These are phyloP conservation scores for Ornithorhynchus anatinus DNA, from an alignment of 2,113 vertebrate species.

Conservation along the genomic window DNA sequence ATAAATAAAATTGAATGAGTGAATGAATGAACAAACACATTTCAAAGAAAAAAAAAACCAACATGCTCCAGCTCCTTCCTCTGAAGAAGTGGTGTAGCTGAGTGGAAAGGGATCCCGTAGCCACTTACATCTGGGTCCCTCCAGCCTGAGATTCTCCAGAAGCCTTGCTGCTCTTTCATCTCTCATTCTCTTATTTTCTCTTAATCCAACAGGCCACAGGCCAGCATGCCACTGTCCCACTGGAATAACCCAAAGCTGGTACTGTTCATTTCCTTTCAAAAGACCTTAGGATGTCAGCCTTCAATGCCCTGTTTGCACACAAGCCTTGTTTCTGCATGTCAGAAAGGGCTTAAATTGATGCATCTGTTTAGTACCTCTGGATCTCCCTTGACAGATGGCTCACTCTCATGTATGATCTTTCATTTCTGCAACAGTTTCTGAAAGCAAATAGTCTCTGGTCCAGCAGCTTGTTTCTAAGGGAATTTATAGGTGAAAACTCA, in stretches of 20 bases:
- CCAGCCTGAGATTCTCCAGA: no score
- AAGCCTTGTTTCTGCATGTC: slow-evolving; percentile 54
- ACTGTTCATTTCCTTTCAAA: slow-evolving; percentile 22
- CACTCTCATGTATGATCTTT: slow-evolving; percentile 54
- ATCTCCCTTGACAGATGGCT: slow-evolving; percentile 68
- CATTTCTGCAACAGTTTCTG: slow-evolving; percentile 60
- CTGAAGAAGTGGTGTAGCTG: no score
- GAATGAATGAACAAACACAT: no score
- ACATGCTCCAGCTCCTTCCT: no score
- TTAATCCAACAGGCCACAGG: no score
- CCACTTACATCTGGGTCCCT: no score
- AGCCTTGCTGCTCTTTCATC: no score
- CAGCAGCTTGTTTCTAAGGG: slow-evolving; percentile 14
- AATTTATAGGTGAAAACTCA: slow-evolving; percentile 3
- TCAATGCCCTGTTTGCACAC: slow-evolving; percentile 54
- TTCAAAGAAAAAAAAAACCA: no score
- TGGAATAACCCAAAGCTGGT: not conserved
- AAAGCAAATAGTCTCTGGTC: slow-evolving; percentile 58
- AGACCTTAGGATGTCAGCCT: slow-evolving; percentile 37
- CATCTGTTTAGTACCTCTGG: slow-evolving; percentile 71
- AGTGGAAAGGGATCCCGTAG: no score
- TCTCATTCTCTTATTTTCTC: no score
- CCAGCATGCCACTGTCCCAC: not conserved
- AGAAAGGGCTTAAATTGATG: slow-evolving; percentile 61
- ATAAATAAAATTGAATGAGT: no score